A percentile compares a stretch with the other conserved stretches of the same genome.
Conservation (phyloP, 1,140 invertebrate genomes). For the Ganaspis sp. region DNA sequence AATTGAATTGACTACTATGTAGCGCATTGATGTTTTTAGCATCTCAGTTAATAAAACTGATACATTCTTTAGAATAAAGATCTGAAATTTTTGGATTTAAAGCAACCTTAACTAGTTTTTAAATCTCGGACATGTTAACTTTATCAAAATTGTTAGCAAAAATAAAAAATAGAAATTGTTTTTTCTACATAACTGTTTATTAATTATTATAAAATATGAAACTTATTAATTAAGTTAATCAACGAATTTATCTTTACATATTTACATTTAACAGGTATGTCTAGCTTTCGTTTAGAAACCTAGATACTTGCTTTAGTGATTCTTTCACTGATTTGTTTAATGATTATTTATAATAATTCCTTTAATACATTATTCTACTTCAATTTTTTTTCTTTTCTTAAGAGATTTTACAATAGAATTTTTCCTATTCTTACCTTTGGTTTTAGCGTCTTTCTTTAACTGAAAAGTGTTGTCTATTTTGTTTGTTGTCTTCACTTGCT, state of each 20-base stretch:
- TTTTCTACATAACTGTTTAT: not conserved
- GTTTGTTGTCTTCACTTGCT: not conserved
- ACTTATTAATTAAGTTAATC: not conserved
- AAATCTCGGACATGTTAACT: not conserved
- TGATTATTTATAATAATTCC: too few species aligned
- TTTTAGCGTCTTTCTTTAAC: not conserved
- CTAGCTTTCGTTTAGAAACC: not conserved
- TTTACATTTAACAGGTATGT: not conserved
- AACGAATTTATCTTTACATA: not conserved
- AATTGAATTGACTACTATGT: not conserved
- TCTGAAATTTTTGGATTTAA: not conserved
- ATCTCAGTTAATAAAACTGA: not conserved
- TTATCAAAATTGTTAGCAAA: not conserved
- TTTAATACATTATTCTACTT: too few species aligned
- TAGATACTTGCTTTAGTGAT: too few species aligned
- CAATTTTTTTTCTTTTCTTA: not conserved
- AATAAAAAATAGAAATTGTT: not conserved
- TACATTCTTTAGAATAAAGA: not conserved
- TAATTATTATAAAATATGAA: not conserved
- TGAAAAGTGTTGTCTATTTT: not conserved
- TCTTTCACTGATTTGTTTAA: too few species aligned
- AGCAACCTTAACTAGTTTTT: not conserved
- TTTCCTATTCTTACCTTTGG: not conserved
- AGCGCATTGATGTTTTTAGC: not conserved
- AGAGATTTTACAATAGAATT: not conserved